Base-by-base conservation (phyloP, 2,797 vertebrate species). In the Esox masquinongy region DNA sequence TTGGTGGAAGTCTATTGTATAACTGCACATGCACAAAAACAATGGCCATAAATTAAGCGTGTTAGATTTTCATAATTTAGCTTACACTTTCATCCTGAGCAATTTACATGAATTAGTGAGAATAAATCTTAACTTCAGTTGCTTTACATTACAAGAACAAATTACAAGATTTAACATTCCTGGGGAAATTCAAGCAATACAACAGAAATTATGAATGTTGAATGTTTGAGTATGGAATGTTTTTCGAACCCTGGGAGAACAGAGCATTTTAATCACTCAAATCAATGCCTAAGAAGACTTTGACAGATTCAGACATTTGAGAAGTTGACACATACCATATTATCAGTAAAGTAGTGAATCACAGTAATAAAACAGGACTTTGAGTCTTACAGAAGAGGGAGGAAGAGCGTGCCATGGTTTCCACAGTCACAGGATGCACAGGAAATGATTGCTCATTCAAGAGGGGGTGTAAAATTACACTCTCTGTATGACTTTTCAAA, bases 361-460 rank as follows among this genome's bases (percentile, higher is more conserved):
- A 76, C 24, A 14, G 72, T 47, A 36, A 76, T 72, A 71, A 77
- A 76, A 31, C 75, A 15, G 6, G 31, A 75, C 56, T 75, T 66
- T 74, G 17, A 34, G 26, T 74, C 19, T 50, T 36, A 70, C 16
- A 26, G 34, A 11, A 11, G 24, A 5, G 74, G 12, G 31, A 34
- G 66, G 47, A 77, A 49, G 12, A 4, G 26, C 51, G 12, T 74
- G 68, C 43, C 56, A 51, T 68, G 14, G 17, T 68, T 72, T 69
- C 63, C n/a, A 26, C 47, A 11, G 72, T 22, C 0, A n/a, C 73
- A 75, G 77, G 79, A 75, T 22, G 73, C 22, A 83, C 85, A 88
- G 86, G 90, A 91, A 89, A 87, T 76, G 66, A 91, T 80, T 86
- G 66, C 70, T 85, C 85, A 87, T 61, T 47, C 73, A 77, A 70